phyloP scores from a whole-genome alignment of 2,888 invertebrate species.

The Heliconius sara region DNA sequence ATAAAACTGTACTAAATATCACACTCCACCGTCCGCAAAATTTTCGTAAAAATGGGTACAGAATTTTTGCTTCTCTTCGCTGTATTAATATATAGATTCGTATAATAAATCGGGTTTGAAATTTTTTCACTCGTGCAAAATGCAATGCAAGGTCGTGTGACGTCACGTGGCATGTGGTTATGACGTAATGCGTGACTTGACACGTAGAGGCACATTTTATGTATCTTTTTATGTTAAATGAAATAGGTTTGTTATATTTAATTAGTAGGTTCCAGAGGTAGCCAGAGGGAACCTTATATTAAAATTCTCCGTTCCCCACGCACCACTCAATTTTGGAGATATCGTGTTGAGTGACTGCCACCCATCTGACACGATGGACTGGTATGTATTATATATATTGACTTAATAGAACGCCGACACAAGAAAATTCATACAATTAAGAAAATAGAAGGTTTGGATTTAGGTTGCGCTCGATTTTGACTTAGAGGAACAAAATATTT shows the following conservation, averaged over 20 bases:
- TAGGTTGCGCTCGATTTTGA: too few relatives aligned
- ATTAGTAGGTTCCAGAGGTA: not conserved
- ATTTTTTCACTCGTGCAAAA: slow-evolving; percentile 1
- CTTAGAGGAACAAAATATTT: too few relatives aligned
- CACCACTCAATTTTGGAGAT: too few relatives aligned
- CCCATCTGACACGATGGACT: too few relatives aligned
- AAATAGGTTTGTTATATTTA: not conserved
- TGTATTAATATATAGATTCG: not conserved
- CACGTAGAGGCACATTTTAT: not conserved
- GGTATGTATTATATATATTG: too few relatives aligned
- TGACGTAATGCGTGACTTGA: not conserved
- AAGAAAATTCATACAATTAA: too few relatives aligned
- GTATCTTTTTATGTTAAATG: not conserved
- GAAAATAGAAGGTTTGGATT: too few relatives aligned
- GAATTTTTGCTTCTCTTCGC: not conserved
- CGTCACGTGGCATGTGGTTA: slow-evolving; percentile 5
- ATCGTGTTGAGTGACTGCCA: too few relatives aligned
- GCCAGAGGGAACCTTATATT: not conserved
- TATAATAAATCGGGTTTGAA: not conserved
- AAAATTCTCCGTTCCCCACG: too few relatives aligned
- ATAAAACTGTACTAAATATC: too few relatives aligned
- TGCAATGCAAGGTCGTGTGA: slow-evolving; percentile 6
- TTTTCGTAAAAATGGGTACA: not conserved
- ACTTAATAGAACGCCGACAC: too few relatives aligned
- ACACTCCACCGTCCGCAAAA: too few relatives aligned